Evolutionary conservation across 1,140 invertebrate genomes (phyloP), one percentile per base, ranked within the genome.

Genomic region (Linepithema humile): DNA sequence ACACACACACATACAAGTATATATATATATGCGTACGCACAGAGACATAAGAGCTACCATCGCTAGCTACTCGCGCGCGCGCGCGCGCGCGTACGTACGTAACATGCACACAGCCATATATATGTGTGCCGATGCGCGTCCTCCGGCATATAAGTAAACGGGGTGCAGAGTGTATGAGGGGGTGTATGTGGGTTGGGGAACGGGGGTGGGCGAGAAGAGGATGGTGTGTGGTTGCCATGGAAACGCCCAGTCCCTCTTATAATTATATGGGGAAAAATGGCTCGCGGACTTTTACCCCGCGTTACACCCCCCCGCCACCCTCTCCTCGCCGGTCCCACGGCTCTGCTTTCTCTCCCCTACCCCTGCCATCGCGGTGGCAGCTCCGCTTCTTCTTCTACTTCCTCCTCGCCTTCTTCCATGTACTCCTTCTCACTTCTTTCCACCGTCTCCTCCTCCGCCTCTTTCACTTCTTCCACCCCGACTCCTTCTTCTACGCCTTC

Each of bases 161-260:
- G 91, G 91, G 91, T 90, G 91, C 89, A 89, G 88, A 73, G 84
- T 78, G 90, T 86, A 84, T 64, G 84, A 85, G 84, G 77, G 80
- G 84, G 78, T 80, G 75, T 80, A 80, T 69, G 65, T 80, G 45
- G 62, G 75, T 78, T 78, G 48, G 48, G 64, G 64, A 69, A 55
- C 43, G 50, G 38, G 78, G 72, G 85, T 87, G 91, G 87, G 85
- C 85, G 90, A 90, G 88, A 89, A 91, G 92, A 84, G 86, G 87
- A 91, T 92, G 90, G 91, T 92, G 92, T 92, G 92, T 91, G 92
- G 93, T 93, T 90, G 87, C 91, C 91, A 94, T 93, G 92, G 93
- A 86, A 91, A 94, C 92, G 91, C 93, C 92, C 92, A 90, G 90
- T 89, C 92, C 91, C 90, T 91, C 91, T 92, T 92, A 92, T 92